These are phyloP conservation scores for Melanostoma mellinum DNA, from an alignment of 2,888 invertebrate genomes.

Conservation along the genomic window DNA sequence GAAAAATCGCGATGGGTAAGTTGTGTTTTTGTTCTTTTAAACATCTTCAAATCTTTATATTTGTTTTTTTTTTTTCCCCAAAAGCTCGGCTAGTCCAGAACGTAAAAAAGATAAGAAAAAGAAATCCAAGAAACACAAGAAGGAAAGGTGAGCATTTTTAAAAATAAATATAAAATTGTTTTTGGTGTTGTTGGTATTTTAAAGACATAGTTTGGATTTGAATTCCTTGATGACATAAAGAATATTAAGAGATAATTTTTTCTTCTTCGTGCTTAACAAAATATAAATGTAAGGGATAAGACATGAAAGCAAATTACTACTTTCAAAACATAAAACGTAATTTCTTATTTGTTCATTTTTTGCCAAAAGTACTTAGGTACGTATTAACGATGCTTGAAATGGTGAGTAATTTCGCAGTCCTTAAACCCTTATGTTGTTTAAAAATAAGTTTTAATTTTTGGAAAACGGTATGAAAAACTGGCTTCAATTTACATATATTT, in stretches of 20 bases:
- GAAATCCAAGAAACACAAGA: slow-evolving; percentile 89
- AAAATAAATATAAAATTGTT: background rate
- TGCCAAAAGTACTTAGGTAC: slow-evolving; percentile 47
- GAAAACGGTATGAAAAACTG: too few relatives aligned
- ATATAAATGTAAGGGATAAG: slow-evolving; percentile 70
- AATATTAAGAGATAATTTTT: slow-evolving; percentile 73
- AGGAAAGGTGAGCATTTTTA: slow-evolving; percentile 85
- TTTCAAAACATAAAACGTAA: slow-evolving; percentile 52
- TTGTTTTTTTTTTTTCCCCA: slow-evolving; percentile 30
- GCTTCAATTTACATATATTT: too few relatives aligned
- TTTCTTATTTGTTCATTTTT: slow-evolving; percentile 62
- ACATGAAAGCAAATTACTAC: slow-evolving; percentile 50
- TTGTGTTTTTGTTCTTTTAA: slow-evolving; percentile 34
- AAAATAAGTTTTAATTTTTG: too few relatives aligned
- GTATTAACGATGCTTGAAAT: slow-evolving; percentile 64
- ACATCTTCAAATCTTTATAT: background rate
- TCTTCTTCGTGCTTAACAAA: slow-evolving; percentile 75
- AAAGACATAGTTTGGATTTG: slow-evolving; percentile 46
- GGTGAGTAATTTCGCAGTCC: slow-evolving; percentile 74
- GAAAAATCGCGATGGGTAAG: slow-evolving; percentile 88
- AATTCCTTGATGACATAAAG: slow-evolving; percentile 38
- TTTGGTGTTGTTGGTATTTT: slow-evolving; percentile 27
- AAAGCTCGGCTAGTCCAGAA: slow-evolving; percentile 88
- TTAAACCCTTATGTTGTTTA: background rate
- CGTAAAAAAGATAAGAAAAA: slow-evolving; percentile 90